A percentile compares a stretch with the other conserved stretches of the same genome.
Evolutionary conservation across 2,113 vertebrate species (phyloP).

Genomic region (Merops nubicus): DNA sequence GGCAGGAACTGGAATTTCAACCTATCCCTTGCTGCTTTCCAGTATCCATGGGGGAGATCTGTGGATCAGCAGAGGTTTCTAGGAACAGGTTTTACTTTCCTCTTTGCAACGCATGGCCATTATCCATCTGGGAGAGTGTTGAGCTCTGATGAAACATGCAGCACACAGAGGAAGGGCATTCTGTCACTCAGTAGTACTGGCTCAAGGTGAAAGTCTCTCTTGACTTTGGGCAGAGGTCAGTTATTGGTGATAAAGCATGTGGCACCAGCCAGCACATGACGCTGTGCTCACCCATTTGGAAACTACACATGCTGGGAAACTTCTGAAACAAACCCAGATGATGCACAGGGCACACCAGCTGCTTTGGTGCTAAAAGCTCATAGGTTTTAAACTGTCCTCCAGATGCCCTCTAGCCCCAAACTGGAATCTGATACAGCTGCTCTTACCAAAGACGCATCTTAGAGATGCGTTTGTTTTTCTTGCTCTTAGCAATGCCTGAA

Average conservation of each 20-base stretch:
- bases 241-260: not conserved
- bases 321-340: not conserved
- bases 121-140: not conserved
- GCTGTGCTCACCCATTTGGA: not conserved
- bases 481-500: not conserved
- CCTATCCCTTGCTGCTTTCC: not conserved
- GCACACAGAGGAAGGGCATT: not conserved
- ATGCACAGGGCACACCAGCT: not conserved
- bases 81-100: not conserved
- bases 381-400: not conserved
- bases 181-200: not conserved
- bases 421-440: not conserved
- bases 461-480: not conserved
- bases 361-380: not conserved
- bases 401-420: not conserved
- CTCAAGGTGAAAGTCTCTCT: not conserved
- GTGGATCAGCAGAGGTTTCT: not conserved
- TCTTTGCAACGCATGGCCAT: not conserved
- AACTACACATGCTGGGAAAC: not conserved
- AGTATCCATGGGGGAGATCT: not conserved
- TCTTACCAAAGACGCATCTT: not conserved
- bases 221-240: not conserved
- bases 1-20: not conserved
- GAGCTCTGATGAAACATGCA: accelerated
- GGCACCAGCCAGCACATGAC: not conserved